Percentiles rank a stretch among this genome's conserved stretches.
These are phyloP conservation scores for Bovichtus diacanthus DNA, from an alignment of 2,797 vertebrate genomes.

Conservation along the genomic window DNA sequence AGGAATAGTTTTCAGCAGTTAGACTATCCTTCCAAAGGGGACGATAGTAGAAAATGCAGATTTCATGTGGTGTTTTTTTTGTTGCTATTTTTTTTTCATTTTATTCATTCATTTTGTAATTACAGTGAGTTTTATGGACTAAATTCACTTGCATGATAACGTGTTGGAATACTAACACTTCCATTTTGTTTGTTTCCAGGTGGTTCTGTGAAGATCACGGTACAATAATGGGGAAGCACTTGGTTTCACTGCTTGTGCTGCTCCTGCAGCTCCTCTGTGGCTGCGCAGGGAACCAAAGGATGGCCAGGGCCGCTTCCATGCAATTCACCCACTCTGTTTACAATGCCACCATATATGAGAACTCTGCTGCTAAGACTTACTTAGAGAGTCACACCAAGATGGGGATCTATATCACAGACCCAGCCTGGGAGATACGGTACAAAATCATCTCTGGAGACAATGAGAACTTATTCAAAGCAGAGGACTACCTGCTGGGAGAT, in stretches of 20 bases:
- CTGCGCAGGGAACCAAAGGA: constrained; percentile 86
- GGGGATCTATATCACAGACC: constrained; percentile 92
- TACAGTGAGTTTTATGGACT: neutral
- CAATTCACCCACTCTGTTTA: constrained; percentile 94
- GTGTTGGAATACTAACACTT: neutral
- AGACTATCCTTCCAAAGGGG: neutral
- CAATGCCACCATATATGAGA: constrained; percentile 96
- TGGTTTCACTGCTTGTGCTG: constrained; percentile 84
- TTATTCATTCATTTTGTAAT: neutral
- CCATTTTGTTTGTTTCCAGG: constrained; percentile 77
- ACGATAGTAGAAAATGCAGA: constrained; percentile 1
- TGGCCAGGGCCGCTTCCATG: constrained; percentile 79
- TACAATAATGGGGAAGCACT: constrained; percentile 91
- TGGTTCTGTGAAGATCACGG: constrained; percentile 84
- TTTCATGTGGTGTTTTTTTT: neutral
- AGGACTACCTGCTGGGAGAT: constrained; percentile 95
- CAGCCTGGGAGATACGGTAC: constrained; percentile 94
- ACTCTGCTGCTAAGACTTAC: constrained; percentile 98
- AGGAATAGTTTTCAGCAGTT: constrained; percentile 22
- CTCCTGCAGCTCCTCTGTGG: constrained; percentile 89
- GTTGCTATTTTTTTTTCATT: neutral
- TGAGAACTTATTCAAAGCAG: constrained; percentile 99
- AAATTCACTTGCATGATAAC: neutral
- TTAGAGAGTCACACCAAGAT: constrained; percentile 95
- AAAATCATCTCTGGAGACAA: constrained; percentile 98